Evolutionary conservation across 2,797 vertebrate species (phyloP), one percentile per base, ranked within the genome.

Genomic region (Lacerta viridis): DNA sequence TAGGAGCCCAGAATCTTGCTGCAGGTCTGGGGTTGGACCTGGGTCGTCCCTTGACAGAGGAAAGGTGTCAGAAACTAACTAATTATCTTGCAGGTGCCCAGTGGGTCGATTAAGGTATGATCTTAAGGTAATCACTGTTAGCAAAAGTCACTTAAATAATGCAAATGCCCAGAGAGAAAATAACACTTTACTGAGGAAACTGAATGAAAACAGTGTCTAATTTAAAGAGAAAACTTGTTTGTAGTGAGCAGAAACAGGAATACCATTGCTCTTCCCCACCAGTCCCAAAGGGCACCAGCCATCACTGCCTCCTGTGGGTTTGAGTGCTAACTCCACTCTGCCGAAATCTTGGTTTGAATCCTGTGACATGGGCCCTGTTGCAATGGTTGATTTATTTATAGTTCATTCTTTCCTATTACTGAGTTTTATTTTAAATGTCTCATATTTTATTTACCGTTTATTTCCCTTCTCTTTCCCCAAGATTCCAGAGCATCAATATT

Each of bases 401-500:
- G 64, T 68, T 46, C 39, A 25, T 80, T 64, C 18, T 80, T 50
- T 33, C 43, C 43, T 50, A 33, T 18, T 69, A 71, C 39, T 46
- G 81, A 69, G 81, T 46, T 71, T 68, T 29, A 1, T 83, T 83
- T 33, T 23, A 69, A n/a, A 71, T 55, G 39, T 39, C 55, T 81
- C 80, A 69, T 83, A 46, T 83, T 71, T 46, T 71, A 46, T 83
- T 83, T 69, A 71, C 61, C 18, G 61, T 27, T 81, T 61, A 15
- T 81, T 68, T 15, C 17, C 68, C 68, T 25, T 46, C 39, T 20
- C 29, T 29, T 83, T 33, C 68, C 66, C 36, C 33, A 59, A 72
- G 25, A 43, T 9, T 46, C 66, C 25, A 46, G 4, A 59, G 25
- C 33, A 80, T 87, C 68, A 71, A 86, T 79, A 69, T 68, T 79